Base-by-base conservation (phyloP, 1,140 invertebrate species). In the Sitobion miscanthi region DNA sequence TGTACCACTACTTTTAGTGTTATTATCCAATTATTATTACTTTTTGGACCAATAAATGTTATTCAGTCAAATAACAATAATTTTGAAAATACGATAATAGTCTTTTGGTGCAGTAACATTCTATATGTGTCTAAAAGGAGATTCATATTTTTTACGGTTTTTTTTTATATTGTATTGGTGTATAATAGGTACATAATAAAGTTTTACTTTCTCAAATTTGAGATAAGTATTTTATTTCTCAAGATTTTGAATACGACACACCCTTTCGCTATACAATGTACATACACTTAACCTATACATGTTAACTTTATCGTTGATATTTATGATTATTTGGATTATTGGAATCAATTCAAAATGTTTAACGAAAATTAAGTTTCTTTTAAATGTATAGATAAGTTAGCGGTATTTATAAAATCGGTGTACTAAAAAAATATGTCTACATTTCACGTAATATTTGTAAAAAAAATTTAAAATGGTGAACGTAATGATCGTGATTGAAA, bases 1-100 rank as follows among this genome's bases (percentile, higher is more conserved):
- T 87, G 23, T 49, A 87, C 85, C 9, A 20, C 42, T 8, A 49
- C n/a, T 87, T 87, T 87, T 87, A 87, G 42, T 87, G 42, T 87
- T 87, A 87, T 85, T 47, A 21, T 47, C 11, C 83, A 86, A 86
- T 86, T 25, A 35, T 87, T 88, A 88, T 52, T 88, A 52, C n/a
- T 85, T 85, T 85, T 52, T 35, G 14, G 23, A 88, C 35, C n/a
- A 88, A 52, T 88, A 88, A 88, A 88, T 49, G 14, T 49, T 52
- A 42, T 86, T 86, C 23, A 86, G 38, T 25, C 3, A 14, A 86
- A 45, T 86, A 86, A 86, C 7, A 86, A 87, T 47, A 87, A n/a
- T 47, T 42, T 30, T 87, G 85, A 21, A 87, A 87, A 83, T 23
- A 47, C 45, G 7, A 35, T 87, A 49, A 47, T 87, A 38, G 62